Conservation (phyloP, 2,888 invertebrate genomes). For the Cantharis rustica region DNA sequence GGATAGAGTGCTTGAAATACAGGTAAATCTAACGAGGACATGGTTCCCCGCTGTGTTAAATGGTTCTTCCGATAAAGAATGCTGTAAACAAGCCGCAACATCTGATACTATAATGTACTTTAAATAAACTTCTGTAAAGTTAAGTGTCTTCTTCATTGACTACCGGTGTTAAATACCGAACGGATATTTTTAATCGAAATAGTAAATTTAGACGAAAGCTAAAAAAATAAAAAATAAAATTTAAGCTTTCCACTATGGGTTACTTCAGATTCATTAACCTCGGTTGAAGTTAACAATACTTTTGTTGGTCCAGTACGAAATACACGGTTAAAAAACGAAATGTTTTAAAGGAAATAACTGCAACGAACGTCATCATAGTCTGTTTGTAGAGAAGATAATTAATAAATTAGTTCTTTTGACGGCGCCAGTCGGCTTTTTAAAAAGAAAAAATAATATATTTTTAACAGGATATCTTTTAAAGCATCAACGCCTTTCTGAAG, state of each 20-base stretch:
- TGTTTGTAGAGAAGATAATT: constrained; percentile 48
- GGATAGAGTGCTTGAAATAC: constrained; percentile 7
- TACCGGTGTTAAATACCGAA: neutral
- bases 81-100: constrained; percentile 41
- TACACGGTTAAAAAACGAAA: neutral
- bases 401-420: constrained; percentile 55
- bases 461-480: constrained; percentile 56
- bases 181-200: neutral
- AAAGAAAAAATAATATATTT: constrained; percentile 54
- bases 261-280: neutral
- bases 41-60: constrained; percentile 39
- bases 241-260: no score
- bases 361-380: constrained; percentile 20
- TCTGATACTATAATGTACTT: constrained; percentile 25
- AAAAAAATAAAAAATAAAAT: no score
- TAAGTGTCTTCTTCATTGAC: neutral
- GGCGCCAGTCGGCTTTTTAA: constrained; percentile 54
- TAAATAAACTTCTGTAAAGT: neutral
- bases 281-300: neutral
- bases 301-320: neutral
- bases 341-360: constrained; percentile 26
- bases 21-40: constrained; percentile 32
- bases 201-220: no score
- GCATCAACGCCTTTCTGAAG: constrained; percentile 54
- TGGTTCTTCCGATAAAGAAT: constrained; percentile 34